Percentiles rank a stretch among this genome's conserved stretches.
Evolutionary conservation across 2,113 vertebrate species (phyloP).

Genomic region (Neogobius melanostomus): DNA sequence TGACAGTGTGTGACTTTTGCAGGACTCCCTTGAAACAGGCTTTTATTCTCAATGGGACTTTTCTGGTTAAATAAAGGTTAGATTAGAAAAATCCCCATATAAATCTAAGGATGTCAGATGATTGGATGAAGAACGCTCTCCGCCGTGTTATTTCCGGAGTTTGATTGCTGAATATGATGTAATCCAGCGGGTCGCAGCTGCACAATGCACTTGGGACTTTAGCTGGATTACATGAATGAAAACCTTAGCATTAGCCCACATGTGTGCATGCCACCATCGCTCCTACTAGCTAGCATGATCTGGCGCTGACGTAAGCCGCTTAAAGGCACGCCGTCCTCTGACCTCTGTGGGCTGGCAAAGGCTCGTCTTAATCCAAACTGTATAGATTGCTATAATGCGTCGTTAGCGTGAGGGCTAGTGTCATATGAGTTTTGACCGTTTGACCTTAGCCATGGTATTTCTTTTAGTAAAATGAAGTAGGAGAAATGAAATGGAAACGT

Average conservation of each 20-base stretch:
- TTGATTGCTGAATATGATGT: not conserved
- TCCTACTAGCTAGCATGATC: slow-evolving; percentile 27
- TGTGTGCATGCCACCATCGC: slow-evolving; percentile 6
- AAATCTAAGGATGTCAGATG: too few species aligned
- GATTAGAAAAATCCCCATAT: too few species aligned
- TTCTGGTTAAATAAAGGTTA: too few species aligned
- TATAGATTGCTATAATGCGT: slow-evolving; percentile 10
- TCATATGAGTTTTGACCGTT: too few species aligned
- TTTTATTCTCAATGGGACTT: too few species aligned
- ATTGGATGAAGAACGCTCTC: not conserved
- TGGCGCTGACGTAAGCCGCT: slow-evolving; percentile 53
- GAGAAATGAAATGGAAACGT: too few species aligned
- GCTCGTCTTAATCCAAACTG: slow-evolving; percentile 45
- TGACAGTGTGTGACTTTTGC: too few species aligned
- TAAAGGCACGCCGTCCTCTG: slow-evolving; percentile 60
- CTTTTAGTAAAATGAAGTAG: too few species aligned
- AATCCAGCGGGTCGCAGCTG: not conserved
- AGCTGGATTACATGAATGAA: slow-evolving; percentile 1
- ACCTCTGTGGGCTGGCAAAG: slow-evolving; percentile 57
- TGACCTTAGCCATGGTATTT: too few species aligned
- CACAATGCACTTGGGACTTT: slow-evolving; percentile 19
- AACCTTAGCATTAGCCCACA: not conserved
- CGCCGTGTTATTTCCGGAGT: too few species aligned
- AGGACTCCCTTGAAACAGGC: too few species aligned
- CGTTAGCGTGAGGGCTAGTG: too few species aligned